These are phyloP conservation scores for Saxicola maurus DNA, from an alignment of 2,797 vertebrate genomes.

Conservation along the genomic window DNA sequence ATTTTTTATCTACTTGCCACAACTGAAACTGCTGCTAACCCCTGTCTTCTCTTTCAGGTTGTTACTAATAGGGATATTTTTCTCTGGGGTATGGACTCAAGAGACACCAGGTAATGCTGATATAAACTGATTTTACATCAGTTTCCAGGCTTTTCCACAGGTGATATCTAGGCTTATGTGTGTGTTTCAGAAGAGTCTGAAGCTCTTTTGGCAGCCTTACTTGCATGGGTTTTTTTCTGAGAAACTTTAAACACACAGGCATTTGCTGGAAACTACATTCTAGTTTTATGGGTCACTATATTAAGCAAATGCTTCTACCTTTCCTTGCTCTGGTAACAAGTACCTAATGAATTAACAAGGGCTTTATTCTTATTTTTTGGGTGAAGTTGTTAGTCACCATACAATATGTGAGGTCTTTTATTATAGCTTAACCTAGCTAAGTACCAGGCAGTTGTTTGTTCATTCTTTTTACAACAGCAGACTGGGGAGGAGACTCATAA, in stretches of 20 bases:
- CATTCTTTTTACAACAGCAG: not conserved
- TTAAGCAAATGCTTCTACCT: not conserved
- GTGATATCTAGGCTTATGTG: rapidly evolving
- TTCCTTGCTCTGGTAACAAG: not conserved
- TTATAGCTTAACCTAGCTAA: not conserved
- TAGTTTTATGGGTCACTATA: rapidly evolving
- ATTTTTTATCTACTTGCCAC: not conserved
- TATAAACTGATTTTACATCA: not conserved
- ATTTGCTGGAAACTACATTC: not conserved
- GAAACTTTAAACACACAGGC: rapidly evolving
- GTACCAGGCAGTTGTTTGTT: not conserved
- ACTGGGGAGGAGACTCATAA: not conserved
- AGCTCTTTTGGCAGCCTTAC: not conserved
- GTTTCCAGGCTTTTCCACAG: not conserved
- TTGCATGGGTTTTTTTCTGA: not conserved
- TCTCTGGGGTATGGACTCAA: not conserved
- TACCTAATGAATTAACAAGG: not conserved
- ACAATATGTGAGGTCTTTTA: rapidly evolving
- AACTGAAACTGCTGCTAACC: not conserved
- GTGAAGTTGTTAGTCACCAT: not conserved
- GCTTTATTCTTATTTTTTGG: not conserved
- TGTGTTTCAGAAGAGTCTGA: not conserved
- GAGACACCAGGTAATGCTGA: not conserved
- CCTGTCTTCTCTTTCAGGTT: not conserved
- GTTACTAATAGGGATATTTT: not conserved